Conservation (phyloP, 2,888 invertebrate genomes). For the Eulithis prunata region DNA sequence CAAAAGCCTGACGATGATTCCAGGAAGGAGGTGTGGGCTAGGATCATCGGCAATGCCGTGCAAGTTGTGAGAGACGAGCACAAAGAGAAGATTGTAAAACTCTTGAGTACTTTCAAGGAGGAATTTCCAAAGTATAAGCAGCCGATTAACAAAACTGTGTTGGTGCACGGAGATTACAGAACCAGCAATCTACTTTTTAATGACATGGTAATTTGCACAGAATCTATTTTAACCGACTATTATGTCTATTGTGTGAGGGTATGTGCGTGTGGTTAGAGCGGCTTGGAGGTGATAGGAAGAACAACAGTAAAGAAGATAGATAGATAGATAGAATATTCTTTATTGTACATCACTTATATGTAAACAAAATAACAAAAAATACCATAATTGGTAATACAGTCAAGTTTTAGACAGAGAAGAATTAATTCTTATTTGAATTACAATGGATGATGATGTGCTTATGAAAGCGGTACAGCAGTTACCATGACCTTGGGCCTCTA, state of each 20-base stretch:
- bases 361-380: too few relatives aligned
- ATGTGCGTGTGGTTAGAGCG: too few relatives aligned
- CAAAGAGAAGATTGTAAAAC: conserved; percentile 43
- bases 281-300: too few relatives aligned
- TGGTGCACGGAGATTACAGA: conserved; percentile 62
- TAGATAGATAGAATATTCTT: too few relatives aligned
- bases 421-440: too few relatives aligned
- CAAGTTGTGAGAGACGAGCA: conserved; percentile 48
- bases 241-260: too few relatives aligned
- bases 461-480: neutral
- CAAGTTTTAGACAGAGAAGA: too few relatives aligned
- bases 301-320: too few relatives aligned
- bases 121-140: conserved; percentile 42
- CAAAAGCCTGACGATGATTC: conserved; percentile 16
- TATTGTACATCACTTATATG: too few relatives aligned
- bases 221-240: neutral
- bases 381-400: too few relatives aligned
- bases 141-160: conserved; percentile 49
- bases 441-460: neutral
- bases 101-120: conserved; percentile 34
- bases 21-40: conserved; percentile 35
- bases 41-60: conserved; percentile 41
- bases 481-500: conserved; percentile 19
- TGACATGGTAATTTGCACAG: conserved; percentile 33
- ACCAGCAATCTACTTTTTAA: conserved; percentile 55